A percentile compares a stretch with the other conserved stretches of the same genome.
Evolutionary conservation across 2,797 vertebrate species (phyloP).

Genomic region (Sus cebifrons): DNA sequence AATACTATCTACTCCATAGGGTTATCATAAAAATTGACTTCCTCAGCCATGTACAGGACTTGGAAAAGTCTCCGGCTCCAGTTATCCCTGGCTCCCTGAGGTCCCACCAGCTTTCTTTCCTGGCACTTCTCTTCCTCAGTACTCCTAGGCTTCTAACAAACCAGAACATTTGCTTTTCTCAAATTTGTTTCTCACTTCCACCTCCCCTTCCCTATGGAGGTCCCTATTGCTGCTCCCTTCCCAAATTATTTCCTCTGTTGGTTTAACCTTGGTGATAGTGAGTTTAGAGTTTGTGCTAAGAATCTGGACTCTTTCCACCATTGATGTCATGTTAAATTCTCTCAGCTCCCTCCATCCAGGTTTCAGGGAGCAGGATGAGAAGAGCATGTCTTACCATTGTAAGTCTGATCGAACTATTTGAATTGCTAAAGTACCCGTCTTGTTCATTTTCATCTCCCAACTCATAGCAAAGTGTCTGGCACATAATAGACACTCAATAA

Average conservation of each 20-base stretch:
- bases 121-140: not conserved
- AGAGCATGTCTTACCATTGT: not conserved
- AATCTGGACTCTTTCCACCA: not conserved
- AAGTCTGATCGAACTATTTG: not conserved
- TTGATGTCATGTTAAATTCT: conserved; percentile 5
- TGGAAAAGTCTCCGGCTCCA: not conserved
- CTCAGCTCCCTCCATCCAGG: not conserved
- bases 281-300: not conserved
- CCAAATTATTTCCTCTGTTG: not conserved
- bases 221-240: not conserved
- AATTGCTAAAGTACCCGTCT: not conserved
- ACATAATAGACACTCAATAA: not conserved
- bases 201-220: not conserved
- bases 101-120: not conserved
- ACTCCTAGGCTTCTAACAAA: not conserved
- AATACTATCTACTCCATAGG: not conserved
- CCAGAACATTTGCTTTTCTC: not conserved
- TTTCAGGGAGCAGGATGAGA: not conserved
- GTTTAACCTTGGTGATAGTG: not conserved
- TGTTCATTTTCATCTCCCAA: not conserved
- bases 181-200: not conserved
- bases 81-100: no score
- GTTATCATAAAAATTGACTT: not conserved
- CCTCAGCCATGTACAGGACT: not conserved
- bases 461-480: conserved; percentile 8